Base-by-base conservation (phyloP, 2,113 vertebrate genomes). In the Acanthochromis polyacanthus region DNA sequence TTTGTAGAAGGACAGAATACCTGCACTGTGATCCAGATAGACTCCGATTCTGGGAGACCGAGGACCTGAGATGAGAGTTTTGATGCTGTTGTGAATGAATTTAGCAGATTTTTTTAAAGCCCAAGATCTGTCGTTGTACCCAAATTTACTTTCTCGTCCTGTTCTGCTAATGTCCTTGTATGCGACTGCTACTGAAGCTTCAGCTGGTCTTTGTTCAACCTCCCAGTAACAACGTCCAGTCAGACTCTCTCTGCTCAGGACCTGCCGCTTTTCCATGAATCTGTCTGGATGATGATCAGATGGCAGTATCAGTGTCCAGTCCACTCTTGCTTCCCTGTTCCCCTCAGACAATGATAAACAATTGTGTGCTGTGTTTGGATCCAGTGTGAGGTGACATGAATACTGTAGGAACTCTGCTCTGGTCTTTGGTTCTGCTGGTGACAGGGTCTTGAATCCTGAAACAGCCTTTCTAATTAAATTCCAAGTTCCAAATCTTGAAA, bases 181-280 rank as follows among this genome's bases (percentile, higher is more conserved):
- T 30, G 23, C n/a, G 10, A 57, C 66, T 45, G 38, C 66, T 40
- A 69, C 38, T 25, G 23, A 56, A 16, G 14, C 52, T 10, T 10
- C 5, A 30, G 30, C 52, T 10, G 30, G 1, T 1, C 1, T n/a
- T 9, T 8, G 38, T 56, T 28, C 30, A 59, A 57, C 58, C 67
- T 82, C 73, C 80, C 60, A 76, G 71, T 77, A 82, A 66, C 66
- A 65, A 22, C 38, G 55, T 51, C 63, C 56, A 38, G 53, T 80
- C 55, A 80, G 68, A 67, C 46, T 56, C 16, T 80, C 70, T 68
- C 4, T 75, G 19, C 78, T 69, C 71, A 81, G 57, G 22, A 81
- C 71, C 30, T 30, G 30, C 30, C 1, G 30, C 30, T 30, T 3
- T 5, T 30, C 4, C 30, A 30, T 30, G 30, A 30, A 30, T 30